Conservation (phyloP, 2,797 vertebrate species). For the Crenuchus spilurus region DNA sequence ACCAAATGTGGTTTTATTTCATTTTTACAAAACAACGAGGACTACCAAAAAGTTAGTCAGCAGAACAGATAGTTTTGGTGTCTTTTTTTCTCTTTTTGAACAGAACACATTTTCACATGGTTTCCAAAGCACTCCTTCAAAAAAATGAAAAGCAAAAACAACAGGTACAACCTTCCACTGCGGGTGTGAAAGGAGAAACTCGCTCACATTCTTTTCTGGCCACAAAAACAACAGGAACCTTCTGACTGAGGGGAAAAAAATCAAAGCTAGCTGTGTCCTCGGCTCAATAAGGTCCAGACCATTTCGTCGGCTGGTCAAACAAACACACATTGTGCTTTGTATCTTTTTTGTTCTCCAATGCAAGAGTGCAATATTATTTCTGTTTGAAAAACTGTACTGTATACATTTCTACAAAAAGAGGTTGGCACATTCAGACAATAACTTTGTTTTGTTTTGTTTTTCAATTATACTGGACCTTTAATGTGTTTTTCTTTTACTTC, state of each 20-base stretch:
- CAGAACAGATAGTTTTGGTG: slow-evolving; percentile 59
- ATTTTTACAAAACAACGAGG: slow-evolving; percentile 84
- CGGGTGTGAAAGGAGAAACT: slow-evolving; percentile 60
- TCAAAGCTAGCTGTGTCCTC: slow-evolving; percentile 48
- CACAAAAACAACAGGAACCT: slow-evolving; percentile 60
- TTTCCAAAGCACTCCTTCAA: slow-evolving; percentile 68
- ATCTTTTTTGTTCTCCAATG: slow-evolving; percentile 72
- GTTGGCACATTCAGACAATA: slow-evolving; percentile 85
- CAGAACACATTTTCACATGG: slow-evolving; percentile 70
- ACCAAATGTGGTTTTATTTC: slow-evolving; percentile 82
- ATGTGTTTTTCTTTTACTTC: slow-evolving; percentile 50
- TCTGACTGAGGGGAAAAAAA: slow-evolving; percentile 29
- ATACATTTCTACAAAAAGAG: slow-evolving; percentile 73
- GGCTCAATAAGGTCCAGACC: slow-evolving; percentile 58
- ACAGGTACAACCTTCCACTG: slow-evolving; percentile 72
- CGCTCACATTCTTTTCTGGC: slow-evolving; percentile 72
- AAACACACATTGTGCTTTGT: slow-evolving; percentile 77
- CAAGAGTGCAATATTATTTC: slow-evolving; percentile 80
- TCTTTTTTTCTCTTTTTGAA: slow-evolving; percentile 49
- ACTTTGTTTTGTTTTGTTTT: slow-evolving; percentile 58
- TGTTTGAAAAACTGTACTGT: slow-evolving; percentile 65
- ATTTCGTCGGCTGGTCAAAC: slow-evolving; percentile 55
- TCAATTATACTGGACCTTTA: slow-evolving; percentile 66
- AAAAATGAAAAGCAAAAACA: slow-evolving; percentile 40
- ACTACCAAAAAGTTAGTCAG: slow-evolving; percentile 82